These are phyloP conservation scores for Eupeodes latifasciatus DNA, from an alignment of 2,888 invertebrate species.

Conservation along the genomic window DNA sequence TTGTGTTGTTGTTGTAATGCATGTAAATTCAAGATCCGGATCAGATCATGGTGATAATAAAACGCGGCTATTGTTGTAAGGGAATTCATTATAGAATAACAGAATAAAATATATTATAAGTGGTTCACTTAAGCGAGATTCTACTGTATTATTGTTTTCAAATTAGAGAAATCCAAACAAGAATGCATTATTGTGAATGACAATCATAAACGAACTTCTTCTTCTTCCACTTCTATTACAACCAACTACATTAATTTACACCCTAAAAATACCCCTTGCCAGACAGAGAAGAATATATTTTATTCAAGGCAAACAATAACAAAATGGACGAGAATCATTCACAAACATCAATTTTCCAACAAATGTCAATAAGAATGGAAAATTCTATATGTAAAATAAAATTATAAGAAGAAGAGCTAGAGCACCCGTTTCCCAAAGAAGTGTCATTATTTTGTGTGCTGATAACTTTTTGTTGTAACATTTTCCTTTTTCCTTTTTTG, in stretches of 20 bases:
- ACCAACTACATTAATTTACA: background rate
- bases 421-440: slow-evolving; percentile 36
- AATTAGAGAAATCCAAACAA: background rate
- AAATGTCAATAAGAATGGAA: slow-evolving; percentile 69
- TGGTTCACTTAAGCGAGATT: too few species aligned
- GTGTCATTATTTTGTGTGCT: slow-evolving; percentile 55
- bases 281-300: slow-evolving; percentile 42
- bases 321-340: slow-evolving; percentile 74
- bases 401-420: background rate
- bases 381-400: slow-evolving; percentile 56
- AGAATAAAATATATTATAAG: too few species aligned
- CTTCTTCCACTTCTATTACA: background rate
- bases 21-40: too few species aligned
- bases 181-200: slow-evolving; percentile 49
- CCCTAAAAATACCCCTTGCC: background rate
- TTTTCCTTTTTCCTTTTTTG: slow-evolving; percentile 38
- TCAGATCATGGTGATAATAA: too few species aligned
- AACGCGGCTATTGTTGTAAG: too few species aligned
- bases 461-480: slow-evolving; percentile 40
- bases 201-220: background rate
- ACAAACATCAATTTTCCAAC: slow-evolving; percentile 42
- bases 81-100: too few species aligned
- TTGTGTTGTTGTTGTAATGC: too few species aligned
- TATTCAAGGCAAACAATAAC: slow-evolving; percentile 63
- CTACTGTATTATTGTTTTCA: too few species aligned